phyloP scores from a whole-genome alignment of 2,113 vertebrate genomes.

The Odontophorus gujanensis region DNA sequence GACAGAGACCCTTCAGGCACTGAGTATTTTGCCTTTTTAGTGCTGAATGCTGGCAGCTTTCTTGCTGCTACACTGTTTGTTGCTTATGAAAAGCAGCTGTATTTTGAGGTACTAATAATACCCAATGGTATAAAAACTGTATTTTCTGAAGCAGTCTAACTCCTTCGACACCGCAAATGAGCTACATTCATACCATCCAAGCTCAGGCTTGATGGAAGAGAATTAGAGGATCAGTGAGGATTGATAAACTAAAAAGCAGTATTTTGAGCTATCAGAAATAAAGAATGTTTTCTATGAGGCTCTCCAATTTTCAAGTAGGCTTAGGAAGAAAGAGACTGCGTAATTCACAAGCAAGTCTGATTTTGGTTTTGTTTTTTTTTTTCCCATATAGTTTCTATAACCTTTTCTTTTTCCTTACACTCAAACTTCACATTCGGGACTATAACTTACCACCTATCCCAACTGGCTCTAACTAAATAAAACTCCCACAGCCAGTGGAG shows the following conservation, averaged over 20 bases:
- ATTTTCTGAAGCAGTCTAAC: not conserved
- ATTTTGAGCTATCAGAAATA: not conserved
- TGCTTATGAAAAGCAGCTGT: conserved; percentile 41
- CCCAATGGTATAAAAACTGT: not conserved
- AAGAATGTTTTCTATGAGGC: not conserved
- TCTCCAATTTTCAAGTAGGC: not conserved
- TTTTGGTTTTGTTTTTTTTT: not conserved
- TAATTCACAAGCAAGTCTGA: not conserved
- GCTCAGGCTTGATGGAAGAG: not conserved
- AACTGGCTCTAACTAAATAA: not conserved
- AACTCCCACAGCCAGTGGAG: not conserved
- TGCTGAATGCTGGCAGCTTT: conserved; percentile 14
- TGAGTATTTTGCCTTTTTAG: conserved; percentile 17
- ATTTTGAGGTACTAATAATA: conserved; percentile 15
- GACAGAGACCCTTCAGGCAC: not conserved
- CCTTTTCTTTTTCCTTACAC: not conserved
- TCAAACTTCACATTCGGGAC: not conserved
- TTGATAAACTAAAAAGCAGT: not conserved
- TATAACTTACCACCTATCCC: not conserved
- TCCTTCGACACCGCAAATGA: not conserved
- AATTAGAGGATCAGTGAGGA: not conserved
- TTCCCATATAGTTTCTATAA: not conserved
- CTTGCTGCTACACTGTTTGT: not conserved
- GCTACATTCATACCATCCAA: not conserved
- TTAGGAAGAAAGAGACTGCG: not conserved